phyloP scores from a whole-genome alignment of 2,888 invertebrate species.

The Ypsolopha sequella region DNA sequence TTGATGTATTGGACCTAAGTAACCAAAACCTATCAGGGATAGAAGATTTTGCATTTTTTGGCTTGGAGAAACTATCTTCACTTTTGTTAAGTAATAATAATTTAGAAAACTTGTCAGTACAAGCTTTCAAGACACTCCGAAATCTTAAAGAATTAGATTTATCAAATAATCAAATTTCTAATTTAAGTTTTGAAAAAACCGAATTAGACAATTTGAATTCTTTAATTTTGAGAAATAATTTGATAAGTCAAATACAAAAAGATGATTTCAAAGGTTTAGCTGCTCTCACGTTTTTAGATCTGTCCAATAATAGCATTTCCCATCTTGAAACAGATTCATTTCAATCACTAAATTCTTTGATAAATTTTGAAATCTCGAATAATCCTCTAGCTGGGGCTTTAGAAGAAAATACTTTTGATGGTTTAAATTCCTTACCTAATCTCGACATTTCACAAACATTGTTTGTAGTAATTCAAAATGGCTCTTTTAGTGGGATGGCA shows the following conservation, averaged over 20 bases:
- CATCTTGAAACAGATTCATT: constrained; percentile 30
- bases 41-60: constrained; percentile 36
- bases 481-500: constrained; percentile 36
- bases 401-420: constrained; percentile 31
- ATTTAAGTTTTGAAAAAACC: constrained; percentile 29
- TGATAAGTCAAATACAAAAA: constrained; percentile 24
- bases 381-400: constrained; percentile 34
- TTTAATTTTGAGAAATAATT: constrained; percentile 29
- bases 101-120: constrained; percentile 21
- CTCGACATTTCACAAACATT: constrained; percentile 37
- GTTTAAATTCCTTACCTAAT: constrained; percentile 29
- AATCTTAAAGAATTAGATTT: constrained; percentile 30
- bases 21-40: constrained; percentile 28
- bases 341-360: constrained; percentile 22
- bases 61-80: constrained; percentile 20
- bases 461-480: constrained; percentile 28
- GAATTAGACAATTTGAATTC: constrained; percentile 27
- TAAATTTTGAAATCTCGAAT: constrained; percentile 32
- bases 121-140: constrained; percentile 27
- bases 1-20: constrained; percentile 28
- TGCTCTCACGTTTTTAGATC: constrained; percentile 30
- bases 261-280: constrained; percentile 25
- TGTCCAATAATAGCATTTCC: constrained; percentile 38
- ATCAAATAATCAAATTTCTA: constrained; percentile 32
- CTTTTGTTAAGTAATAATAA: constrained; percentile 35